phyloP scores from a whole-genome alignment of 2,888 invertebrate species.

The Lypha dubia region DNA sequence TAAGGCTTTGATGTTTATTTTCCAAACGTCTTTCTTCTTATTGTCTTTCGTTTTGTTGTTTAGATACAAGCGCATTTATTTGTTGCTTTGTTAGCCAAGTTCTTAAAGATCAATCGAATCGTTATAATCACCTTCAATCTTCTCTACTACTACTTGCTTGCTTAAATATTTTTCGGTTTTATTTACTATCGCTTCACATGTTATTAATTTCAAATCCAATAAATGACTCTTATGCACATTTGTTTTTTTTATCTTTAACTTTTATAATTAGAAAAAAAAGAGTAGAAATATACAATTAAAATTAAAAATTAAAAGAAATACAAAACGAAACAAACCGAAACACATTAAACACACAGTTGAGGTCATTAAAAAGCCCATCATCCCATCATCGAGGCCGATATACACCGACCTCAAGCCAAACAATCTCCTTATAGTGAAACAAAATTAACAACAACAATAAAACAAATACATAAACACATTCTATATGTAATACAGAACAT shows the following conservation, averaged over 20 bases:
- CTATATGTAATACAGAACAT: too few species aligned
- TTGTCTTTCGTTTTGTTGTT: neutral
- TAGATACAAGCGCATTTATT: neutral
- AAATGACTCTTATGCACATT: constrained; percentile 50
- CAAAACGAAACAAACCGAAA: constrained; percentile 13
- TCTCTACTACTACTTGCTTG: too few species aligned
- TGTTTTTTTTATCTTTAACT: constrained; percentile 35
- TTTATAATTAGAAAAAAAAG: constrained; percentile 36
- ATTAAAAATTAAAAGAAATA: constrained; percentile 20
- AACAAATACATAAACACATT: constrained; percentile 29
- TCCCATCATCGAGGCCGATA: constrained; percentile 6
- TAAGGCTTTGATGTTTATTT: constrained; percentile 4
- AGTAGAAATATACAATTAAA: constrained; percentile 23
- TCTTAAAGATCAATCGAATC: constrained; percentile 18
- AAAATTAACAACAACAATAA: constrained; percentile 53
- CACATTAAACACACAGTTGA: constrained; percentile 45
- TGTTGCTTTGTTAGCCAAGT: constrained; percentile 25
- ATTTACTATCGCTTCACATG: constrained; percentile 31
- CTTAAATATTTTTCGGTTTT: neutral
- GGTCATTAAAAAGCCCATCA: constrained; percentile 55
- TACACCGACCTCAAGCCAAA: constrained; percentile 14
- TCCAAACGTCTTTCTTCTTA: constrained; percentile 6
- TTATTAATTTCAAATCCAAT: constrained; percentile 67
- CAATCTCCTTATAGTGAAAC: constrained; percentile 57
- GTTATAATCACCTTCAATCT: neutral